Evolutionary conservation across 2,888 invertebrate genomes (phyloP).

Genomic region (Eilema caniola): DNA sequence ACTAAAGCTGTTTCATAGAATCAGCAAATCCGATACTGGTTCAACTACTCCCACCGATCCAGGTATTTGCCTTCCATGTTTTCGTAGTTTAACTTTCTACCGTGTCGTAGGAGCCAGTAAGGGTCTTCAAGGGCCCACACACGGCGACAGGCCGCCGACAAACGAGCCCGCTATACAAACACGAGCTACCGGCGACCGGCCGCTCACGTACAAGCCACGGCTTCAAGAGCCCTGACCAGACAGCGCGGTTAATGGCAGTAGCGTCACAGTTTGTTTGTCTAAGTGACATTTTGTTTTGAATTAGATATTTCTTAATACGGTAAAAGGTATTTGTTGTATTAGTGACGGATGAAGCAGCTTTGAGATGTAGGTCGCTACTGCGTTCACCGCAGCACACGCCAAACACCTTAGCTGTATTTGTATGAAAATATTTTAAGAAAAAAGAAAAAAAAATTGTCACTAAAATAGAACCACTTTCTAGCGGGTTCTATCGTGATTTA

Average conservation of each 20-base stretch:
- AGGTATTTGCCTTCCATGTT: conserved; percentile 42
- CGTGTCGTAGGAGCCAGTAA: conserved; percentile 38
- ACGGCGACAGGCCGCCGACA: conserved; percentile 72
- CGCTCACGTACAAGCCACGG: conserved; percentile 40
- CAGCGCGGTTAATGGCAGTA: conserved; percentile 51
- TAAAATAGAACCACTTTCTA: too few relatives aligned
- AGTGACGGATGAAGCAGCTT: conserved; percentile 6
- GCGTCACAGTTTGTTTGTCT: conserved; percentile 38
- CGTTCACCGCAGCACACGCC: conserved; percentile 12
- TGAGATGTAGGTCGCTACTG: conserved; percentile 21
- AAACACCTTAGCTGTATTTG: not conserved
- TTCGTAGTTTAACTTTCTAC: conserved; percentile 48
- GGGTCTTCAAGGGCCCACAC: conserved; percentile 63
- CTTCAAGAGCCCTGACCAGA: conserved; percentile 48
- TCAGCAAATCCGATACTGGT: conserved; percentile 1
- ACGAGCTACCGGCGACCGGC: conserved; percentile 58
- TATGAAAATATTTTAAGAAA: not conserved
- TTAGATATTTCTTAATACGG: conserved; percentile 30
- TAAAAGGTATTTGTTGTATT: conserved; percentile 20
- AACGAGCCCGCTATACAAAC: conserved; percentile 67
- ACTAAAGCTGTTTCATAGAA: not conserved
- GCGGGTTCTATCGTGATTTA: too few relatives aligned
- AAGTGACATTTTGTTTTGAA: conserved; percentile 47
- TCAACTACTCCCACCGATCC: not conserved
- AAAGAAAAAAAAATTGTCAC: too few relatives aligned